Conservation (phyloP, 2,797 vertebrate species). For the Synaphobranchus kaupii region DNA sequence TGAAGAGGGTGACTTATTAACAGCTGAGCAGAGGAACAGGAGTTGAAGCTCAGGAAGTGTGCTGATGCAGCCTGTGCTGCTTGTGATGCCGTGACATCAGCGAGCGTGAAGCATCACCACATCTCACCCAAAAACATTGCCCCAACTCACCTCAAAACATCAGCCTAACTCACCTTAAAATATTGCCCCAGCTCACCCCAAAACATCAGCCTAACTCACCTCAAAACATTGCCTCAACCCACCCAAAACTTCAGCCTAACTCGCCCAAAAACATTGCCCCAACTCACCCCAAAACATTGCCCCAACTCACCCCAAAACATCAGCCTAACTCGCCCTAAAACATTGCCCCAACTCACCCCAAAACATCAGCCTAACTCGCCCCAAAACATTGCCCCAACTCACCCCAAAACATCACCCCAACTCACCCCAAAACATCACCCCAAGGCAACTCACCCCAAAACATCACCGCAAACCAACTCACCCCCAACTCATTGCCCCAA, state of each 20-base stretch:
- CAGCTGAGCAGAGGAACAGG: background rate
- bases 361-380: background rate
- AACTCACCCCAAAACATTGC: no score
- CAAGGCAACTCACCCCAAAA: no score
- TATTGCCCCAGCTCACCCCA: background rate
- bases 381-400: background rate
- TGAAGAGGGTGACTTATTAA: background rate
- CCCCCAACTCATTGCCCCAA: no score
- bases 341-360: background rate
- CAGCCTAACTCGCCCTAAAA: background rate
- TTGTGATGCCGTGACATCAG: no score
- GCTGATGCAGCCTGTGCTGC: background rate
- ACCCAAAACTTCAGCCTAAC: no score
- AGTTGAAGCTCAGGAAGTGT: background rate
- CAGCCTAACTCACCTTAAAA: background rate
- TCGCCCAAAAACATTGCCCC: background rate
- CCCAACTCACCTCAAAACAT: background rate
- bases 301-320: background rate
- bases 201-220: background rate
- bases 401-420: no score
- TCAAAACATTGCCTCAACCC: background rate
- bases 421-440: no score
- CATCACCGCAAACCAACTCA: no score
- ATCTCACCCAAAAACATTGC: no score
- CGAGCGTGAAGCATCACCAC: background rate